Conservation (phyloP, 2,888 invertebrate genomes). For the Leptinotarsa peninsularis region DNA sequence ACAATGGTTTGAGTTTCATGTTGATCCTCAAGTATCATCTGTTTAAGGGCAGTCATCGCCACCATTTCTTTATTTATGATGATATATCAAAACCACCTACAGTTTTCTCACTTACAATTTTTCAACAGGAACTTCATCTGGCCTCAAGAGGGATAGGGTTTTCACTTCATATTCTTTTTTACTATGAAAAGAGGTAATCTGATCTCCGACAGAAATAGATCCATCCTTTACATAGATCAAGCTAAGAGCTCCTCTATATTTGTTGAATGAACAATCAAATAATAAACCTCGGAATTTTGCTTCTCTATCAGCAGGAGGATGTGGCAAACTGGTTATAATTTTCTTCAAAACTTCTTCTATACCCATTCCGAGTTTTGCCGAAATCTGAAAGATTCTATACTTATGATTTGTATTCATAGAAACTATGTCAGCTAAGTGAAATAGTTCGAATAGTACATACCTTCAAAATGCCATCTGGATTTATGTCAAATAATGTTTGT, state of each 20-base stretch:
- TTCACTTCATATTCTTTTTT: slow-evolving; percentile 83
- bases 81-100: too few species aligned
- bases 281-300: slow-evolving; percentile 82
- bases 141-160: slow-evolving; percentile 82
- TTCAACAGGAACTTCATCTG: slow-evolving; percentile 76
- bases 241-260: slow-evolving; percentile 84
- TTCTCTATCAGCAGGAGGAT: slow-evolving; percentile 73
- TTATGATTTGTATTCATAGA: background rate
- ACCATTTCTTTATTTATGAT: too few species aligned
- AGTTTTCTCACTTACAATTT: slow-evolving; percentile 69
- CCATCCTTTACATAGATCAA: slow-evolving; percentile 86
- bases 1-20: too few species aligned
- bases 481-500: slow-evolving; percentile 84
- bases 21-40: too few species aligned
- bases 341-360: slow-evolving; percentile 81
- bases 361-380: slow-evolving; percentile 92
- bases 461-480: slow-evolving; percentile 77
- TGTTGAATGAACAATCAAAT: slow-evolving; percentile 95
- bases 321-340: slow-evolving; percentile 83
- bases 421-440: background rate
- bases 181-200: slow-evolving; percentile 78
- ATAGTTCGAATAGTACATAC: slow-evolving; percentile 64
- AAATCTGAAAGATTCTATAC: slow-evolving; percentile 69
- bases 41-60: too few species aligned
- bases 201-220: slow-evolving; percentile 77